phyloP scores from a whole-genome alignment of 2,888 invertebrate genomes.

The Thymelicus lineola region DNA sequence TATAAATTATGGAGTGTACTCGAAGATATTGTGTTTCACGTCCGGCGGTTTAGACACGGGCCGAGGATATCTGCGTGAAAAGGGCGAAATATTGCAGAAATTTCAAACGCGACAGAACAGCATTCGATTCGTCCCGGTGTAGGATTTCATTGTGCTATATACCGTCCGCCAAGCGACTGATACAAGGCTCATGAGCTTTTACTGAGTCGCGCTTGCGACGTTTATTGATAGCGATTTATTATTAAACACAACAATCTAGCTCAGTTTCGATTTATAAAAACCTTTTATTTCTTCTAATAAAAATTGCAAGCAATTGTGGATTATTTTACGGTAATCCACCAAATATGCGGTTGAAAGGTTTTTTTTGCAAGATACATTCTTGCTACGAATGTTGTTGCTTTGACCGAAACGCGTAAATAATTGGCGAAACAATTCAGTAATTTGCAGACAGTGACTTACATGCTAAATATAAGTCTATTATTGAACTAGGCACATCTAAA shows the following conservation, averaged over 20 bases:
- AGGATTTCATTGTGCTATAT: constrained; percentile 82
- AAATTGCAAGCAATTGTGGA: constrained; percentile 7
- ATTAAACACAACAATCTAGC: constrained; percentile 23
- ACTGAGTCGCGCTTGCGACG: constrained; percentile 62
- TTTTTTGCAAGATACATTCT: not conserved
- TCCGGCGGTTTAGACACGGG: constrained; percentile 81
- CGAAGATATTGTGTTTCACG: constrained; percentile 83
- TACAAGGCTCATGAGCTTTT: constrained; percentile 67
- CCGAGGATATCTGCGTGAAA: constrained; percentile 82
- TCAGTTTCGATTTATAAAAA: constrained; percentile 1
- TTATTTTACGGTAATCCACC: constrained; percentile 5
- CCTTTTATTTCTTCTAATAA: constrained; percentile 1
- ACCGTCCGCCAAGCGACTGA: constrained; percentile 58
- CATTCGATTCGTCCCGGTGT: constrained; percentile 84
- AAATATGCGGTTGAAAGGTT: constrained; percentile 6
- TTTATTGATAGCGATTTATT: constrained; percentile 70
- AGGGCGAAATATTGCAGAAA: constrained; percentile 85
- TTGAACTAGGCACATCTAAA: too few species aligned
- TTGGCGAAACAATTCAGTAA: not conserved
- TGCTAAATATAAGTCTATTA: not conserved
- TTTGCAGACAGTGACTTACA: not conserved
- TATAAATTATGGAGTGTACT: constrained; percentile 80
- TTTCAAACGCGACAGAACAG: constrained; percentile 82
- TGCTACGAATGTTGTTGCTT: not conserved
- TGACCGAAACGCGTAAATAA: not conserved